phyloP scores from a whole-genome alignment of 2,113 vertebrate species.

The Ginglymostoma cirratum region DNA sequence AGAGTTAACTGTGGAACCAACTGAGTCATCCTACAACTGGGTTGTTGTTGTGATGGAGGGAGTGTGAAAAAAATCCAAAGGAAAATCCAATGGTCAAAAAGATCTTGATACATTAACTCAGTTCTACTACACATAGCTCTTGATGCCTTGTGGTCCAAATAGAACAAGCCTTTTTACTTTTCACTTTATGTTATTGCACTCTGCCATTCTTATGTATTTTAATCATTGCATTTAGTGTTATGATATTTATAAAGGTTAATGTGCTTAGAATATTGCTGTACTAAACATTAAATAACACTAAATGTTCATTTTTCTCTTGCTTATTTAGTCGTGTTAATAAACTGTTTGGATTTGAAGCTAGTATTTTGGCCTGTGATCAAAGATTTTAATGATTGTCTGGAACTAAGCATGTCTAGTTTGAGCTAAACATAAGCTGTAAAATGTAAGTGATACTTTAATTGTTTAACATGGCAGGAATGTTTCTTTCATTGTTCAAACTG shows the following conservation, averaged over 20 bases:
- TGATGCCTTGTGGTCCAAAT: slow-evolving; percentile 46
- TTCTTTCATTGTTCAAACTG: not conserved
- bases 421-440: slow-evolving; percentile 43
- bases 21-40: not conserved
- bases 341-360: slow-evolving; percentile 45
- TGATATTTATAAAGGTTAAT: slow-evolving; percentile 44
- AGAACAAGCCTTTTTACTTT: slow-evolving; percentile 43
- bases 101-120: slow-evolving; percentile 35
- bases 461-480: not conserved
- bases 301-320: slow-evolving; percentile 38
- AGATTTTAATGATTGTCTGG: slow-evolving; percentile 44
- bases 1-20: not conserved
- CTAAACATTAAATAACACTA: slow-evolving; percentile 42
- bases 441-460: not conserved
- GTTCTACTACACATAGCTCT: slow-evolving; percentile 44
- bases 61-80: not conserved
- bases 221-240: slow-evolving; percentile 45
- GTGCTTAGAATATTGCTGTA: slow-evolving; percentile 42
- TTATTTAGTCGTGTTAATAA: slow-evolving; percentile 45
- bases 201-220: slow-evolving; percentile 25
- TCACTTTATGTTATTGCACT: slow-evolving; percentile 41
- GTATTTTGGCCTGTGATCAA: slow-evolving; percentile 47
- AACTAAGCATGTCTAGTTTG: slow-evolving; percentile 49
- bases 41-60: not conserved
- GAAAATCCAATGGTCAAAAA: not conserved